Evolutionary conservation across 2,113 vertebrate species (phyloP).

Genomic region (Cottus gobio): DNA sequence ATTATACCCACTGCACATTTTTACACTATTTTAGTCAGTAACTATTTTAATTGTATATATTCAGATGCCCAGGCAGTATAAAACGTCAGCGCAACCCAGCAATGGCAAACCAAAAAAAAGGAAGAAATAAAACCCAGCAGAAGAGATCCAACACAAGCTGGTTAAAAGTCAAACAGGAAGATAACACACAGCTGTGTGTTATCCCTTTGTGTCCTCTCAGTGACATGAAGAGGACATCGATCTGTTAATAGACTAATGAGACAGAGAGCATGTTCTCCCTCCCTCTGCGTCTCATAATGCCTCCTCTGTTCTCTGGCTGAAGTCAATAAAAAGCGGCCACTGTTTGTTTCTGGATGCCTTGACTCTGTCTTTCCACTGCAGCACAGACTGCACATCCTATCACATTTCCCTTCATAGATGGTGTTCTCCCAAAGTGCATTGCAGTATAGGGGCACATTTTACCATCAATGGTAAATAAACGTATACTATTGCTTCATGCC

Average conservation of each 20-base stretch:
- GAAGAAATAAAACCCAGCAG: background rate
- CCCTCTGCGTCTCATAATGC: conserved; percentile 59
- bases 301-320: conserved; percentile 65
- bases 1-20: background rate
- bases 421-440: background rate
- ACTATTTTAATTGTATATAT: background rate
- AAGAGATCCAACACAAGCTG: background rate
- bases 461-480: background rate
- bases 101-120: background rate
- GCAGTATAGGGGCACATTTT: background rate
- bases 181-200: conserved; percentile 4
- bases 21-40: background rate
- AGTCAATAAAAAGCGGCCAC: conserved; percentile 56
- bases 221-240: conserved; percentile 21
- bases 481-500: too few relatives aligned
- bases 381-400: conserved; percentile 13
- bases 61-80: background rate
- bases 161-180: background rate
- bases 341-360: conserved; percentile 44
- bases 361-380: conserved; percentile 54
- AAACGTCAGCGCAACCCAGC: background rate
- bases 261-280: conserved; percentile 32
- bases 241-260: conserved; percentile 66
- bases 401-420: conserved; percentile 10
- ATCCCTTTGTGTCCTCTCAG: conserved; percentile 23